Conservation (phyloP, 2,797 vertebrate genomes). For the Dicrostonyx torquatus region DNA sequence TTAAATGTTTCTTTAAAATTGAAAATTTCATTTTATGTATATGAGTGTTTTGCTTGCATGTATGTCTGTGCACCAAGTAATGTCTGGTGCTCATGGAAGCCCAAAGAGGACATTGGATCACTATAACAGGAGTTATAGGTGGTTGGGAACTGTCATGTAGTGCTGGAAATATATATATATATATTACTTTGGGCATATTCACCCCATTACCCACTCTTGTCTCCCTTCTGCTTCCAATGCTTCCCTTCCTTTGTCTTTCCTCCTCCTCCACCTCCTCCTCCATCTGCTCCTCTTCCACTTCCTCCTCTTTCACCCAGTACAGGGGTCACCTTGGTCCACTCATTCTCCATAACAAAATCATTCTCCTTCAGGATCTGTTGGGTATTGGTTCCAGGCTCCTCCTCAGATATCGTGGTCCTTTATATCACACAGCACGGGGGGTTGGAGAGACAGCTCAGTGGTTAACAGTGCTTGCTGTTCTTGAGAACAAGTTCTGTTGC, state of each 20-base stretch:
- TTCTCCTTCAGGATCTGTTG: background rate
- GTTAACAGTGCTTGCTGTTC: background rate
- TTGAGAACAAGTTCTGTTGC: background rate
- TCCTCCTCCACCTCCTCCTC: background rate
- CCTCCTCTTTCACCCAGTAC: background rate
- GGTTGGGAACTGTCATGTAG: background rate
- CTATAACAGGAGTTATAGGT: background rate
- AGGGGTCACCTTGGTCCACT: background rate
- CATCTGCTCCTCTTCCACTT: fast-evolving
- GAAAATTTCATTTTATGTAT: background rate
- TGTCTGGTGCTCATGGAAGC: background rate
- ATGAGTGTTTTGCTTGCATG: background rate
- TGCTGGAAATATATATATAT: no score
- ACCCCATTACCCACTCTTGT: no score
- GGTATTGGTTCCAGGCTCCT: background rate
- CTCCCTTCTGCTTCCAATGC: background rate
- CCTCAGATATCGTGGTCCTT: background rate
- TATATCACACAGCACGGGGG: background rate
- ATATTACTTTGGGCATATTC: background rate
- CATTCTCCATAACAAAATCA: background rate
- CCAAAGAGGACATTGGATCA: background rate
- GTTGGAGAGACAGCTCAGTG: background rate
- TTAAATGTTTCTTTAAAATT: background rate
- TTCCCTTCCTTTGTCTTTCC: background rate
- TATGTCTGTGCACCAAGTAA: background rate